phyloP scores from a whole-genome alignment of 2,888 invertebrate species.

The Isoperla grammatica region DNA sequence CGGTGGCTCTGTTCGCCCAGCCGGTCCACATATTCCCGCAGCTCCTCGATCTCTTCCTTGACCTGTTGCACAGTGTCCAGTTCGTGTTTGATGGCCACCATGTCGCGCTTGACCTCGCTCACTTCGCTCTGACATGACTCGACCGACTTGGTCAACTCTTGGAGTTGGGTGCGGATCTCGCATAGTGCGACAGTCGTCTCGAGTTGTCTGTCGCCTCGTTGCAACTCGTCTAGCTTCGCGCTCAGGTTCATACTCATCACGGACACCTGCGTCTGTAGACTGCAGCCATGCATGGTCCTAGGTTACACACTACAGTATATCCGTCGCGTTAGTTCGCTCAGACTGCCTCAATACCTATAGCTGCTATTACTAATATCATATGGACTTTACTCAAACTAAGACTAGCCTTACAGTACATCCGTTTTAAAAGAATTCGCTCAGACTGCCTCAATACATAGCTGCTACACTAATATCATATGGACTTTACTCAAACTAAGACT shows the following conservation, averaged over 20 bases:
- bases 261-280: slow-evolving; percentile 96
- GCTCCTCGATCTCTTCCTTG: slow-evolving; percentile 89
- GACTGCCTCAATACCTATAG: not conserved
- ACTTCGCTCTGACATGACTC: slow-evolving; percentile 94
- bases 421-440: too few species aligned
- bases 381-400: too few species aligned
- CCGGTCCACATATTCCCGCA: slow-evolving; percentile 86
- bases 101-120: slow-evolving; percentile 87
- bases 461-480: too few species aligned
- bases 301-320: slow-evolving; percentile 29
- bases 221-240: slow-evolving; percentile 90
- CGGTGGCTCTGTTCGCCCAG: slow-evolving; percentile 88
- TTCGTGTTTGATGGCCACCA: slow-evolving; percentile 93
- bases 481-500: too few species aligned
- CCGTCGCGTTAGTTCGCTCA: slow-evolving; percentile 23
- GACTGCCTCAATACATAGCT: too few species aligned
- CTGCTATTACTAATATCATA: too few species aligned
- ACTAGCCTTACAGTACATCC: too few species aligned
- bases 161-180: slow-evolving; percentile 87
- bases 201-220: slow-evolving; percentile 79
- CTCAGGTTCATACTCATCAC: slow-evolving; percentile 96
- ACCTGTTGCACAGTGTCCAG: slow-evolving; percentile 91
- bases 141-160: slow-evolving; percentile 89
- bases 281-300: slow-evolving; percentile 43
- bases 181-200: slow-evolving; percentile 91